phyloP scores from a whole-genome alignment of 1,140 invertebrate species.

The Drosophila sp. region DNA sequence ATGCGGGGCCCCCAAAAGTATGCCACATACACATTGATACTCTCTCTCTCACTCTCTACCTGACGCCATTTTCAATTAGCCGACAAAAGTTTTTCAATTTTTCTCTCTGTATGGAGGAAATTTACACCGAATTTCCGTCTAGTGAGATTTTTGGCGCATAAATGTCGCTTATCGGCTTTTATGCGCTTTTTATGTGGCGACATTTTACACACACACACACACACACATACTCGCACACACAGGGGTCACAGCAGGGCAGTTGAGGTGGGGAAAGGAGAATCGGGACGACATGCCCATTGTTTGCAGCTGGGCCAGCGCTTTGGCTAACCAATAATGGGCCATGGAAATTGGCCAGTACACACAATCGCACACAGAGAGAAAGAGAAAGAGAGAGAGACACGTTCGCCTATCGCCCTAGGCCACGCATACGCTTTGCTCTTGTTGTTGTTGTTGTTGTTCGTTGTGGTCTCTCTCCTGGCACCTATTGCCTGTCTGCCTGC shows the following conservation, averaged over 20 bases:
- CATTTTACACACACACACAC: slow-evolving; percentile 31
- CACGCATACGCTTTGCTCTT: slow-evolving; percentile 42
- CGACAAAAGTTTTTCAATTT: slow-evolving; percentile 58
- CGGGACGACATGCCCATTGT: slow-evolving; percentile 50
- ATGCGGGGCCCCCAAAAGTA: slow-evolving; percentile 27
- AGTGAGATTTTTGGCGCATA: slow-evolving; percentile 68
- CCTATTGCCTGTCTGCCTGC: slow-evolving; percentile 7
- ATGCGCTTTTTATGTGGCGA: slow-evolving; percentile 71
- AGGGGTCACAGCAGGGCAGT: not conserved
- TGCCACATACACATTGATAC: slow-evolving; percentile 19
- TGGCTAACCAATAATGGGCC: slow-evolving; percentile 79
- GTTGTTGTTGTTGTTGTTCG: slow-evolving; percentile 19
- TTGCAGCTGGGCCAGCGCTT: slow-evolving; percentile 72
- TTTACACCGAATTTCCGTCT: slow-evolving; percentile 50
- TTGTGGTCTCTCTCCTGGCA: slow-evolving; percentile 40
- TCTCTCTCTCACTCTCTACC: not conserved
- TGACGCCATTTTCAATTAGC: slow-evolving; percentile 66
- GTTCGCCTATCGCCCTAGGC: slow-evolving; percentile 62
- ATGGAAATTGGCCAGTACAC: slow-evolving; percentile 62
- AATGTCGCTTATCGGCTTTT: slow-evolving; percentile 79
- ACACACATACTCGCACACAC: not conserved
- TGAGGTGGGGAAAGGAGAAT: slow-evolving; percentile 30
- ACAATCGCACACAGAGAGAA: not conserved
- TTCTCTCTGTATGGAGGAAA: slow-evolving; percentile 44
- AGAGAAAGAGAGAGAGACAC: not conserved